Percentiles rank a stretch among this genome's conserved stretches.
These are phyloP conservation scores for Indicator maculatus DNA, from an alignment of 2,113 vertebrate species.

Conservation along the genomic window DNA sequence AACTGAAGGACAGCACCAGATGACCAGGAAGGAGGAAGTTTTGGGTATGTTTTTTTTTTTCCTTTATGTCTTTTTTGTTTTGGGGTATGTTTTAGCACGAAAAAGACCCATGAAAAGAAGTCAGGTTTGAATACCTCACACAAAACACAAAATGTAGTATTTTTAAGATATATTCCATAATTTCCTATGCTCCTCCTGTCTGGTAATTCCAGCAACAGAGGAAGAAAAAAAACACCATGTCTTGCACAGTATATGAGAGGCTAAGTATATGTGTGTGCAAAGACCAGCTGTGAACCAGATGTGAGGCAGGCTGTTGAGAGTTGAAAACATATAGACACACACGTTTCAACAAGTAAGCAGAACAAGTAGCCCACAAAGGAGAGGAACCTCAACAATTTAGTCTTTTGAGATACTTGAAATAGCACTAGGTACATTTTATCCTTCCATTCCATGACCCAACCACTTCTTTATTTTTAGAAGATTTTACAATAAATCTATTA, in stretches of 20 bases:
- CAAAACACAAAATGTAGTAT: not conserved
- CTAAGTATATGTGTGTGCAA: not conserved
- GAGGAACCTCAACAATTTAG: constrained; percentile 35
- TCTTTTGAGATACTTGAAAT: constrained; percentile 21
- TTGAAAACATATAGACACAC: not conserved
- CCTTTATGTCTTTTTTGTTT: too few species aligned
- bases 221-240: not conserved
- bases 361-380: not conserved
- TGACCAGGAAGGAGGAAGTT: not conserved
- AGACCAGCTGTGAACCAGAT: constrained; percentile 43
- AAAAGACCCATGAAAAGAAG: not conserved
- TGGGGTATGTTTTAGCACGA: not conserved
- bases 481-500: not conserved
- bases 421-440: not conserved
- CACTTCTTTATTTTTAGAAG: constrained; percentile 29
- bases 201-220: not conserved
- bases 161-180: not conserved
- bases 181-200: not conserved
- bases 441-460: not conserved
- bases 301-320: not conserved
- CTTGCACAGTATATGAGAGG: not conserved
- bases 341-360: not conserved
- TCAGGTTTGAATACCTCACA: not conserved
- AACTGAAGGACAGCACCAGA: not conserved
- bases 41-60: too few species aligned